These are phyloP conservation scores for Ascaphus truei DNA, from an alignment of 2,113 vertebrate species.

Conservation along the genomic window DNA sequence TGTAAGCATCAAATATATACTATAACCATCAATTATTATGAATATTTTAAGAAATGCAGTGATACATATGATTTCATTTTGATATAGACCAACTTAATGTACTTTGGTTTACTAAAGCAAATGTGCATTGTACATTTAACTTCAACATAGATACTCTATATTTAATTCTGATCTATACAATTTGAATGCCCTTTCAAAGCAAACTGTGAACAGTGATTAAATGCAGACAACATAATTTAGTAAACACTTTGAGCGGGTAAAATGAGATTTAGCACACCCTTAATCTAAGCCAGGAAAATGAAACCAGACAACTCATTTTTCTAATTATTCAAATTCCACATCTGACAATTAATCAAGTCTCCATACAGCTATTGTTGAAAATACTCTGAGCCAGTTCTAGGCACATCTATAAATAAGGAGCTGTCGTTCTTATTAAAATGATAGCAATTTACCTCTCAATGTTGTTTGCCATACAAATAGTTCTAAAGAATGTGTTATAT, in stretches of 20 bases:
- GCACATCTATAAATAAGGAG: conserved; percentile 61
- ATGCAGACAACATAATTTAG: conserved; percentile 55
- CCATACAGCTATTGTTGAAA: conserved; percentile 52
- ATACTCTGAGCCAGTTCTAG: conserved; percentile 58
- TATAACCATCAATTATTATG: background rate
- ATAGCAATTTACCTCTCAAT: conserved; percentile 57
- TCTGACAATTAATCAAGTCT: conserved; percentile 43
- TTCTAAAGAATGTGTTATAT: conserved; percentile 60
- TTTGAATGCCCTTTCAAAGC: conserved; percentile 28
- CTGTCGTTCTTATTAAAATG: conserved; percentile 59
- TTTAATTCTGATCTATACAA: conserved; percentile 25
- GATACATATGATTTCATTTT: conserved; percentile 8
- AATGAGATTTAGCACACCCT: conserved; percentile 36
- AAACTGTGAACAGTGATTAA: conserved; percentile 40
- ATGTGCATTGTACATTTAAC: background rate
- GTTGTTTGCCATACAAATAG: conserved; percentile 61
- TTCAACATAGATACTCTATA: background rate
- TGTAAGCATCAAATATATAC: background rate
- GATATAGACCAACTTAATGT: background rate
- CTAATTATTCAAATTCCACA: conserved; percentile 55
- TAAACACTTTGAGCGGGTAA: conserved; percentile 34
- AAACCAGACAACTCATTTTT: conserved; percentile 52
- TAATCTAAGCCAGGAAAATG: conserved; percentile 37
- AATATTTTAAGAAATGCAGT: conserved; percentile 4
- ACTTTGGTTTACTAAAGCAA: too few relatives aligned